Evolutionary conservation across 2,113 vertebrate genomes (phyloP).

Genomic region (Zosterops borbonicus): DNA sequence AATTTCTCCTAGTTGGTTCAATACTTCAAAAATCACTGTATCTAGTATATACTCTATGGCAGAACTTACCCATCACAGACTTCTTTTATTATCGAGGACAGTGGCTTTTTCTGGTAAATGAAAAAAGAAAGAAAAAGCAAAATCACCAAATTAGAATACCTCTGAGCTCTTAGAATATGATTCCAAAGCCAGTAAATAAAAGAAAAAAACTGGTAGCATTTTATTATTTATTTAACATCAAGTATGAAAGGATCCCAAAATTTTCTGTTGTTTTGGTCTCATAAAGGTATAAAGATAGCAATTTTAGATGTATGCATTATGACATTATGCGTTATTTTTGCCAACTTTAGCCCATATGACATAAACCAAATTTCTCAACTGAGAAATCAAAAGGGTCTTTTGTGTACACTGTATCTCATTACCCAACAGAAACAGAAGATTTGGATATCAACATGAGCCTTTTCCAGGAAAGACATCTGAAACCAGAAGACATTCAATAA

Average conservation of each 20-base stretch:
- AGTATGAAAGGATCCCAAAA: neutral
- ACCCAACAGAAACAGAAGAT: neutral
- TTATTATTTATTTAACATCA: neutral
- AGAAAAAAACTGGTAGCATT: neutral
- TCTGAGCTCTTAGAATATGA: neutral
- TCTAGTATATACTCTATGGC: neutral
- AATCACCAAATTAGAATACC: conserved; percentile 3
- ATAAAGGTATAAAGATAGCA: neutral
- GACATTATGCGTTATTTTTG: neutral
- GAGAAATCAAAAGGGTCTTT: conserved; percentile 22
- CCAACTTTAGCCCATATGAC: neutral
- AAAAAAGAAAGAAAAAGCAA: neutral
- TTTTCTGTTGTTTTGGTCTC: neutral
- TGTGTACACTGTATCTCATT: neutral
- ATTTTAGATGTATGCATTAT: neutral
- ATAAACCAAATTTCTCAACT: neutral
- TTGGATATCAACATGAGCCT: neutral
- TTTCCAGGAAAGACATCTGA: neutral
- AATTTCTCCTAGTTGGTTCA: neutral
- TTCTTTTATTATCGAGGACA: conserved; percentile 97
- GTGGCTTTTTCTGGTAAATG: conserved; percentile 90
- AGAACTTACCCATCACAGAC: conserved; percentile 94
- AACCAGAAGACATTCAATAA: neutral
- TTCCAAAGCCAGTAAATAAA: neutral
- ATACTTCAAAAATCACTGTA: neutral